Percentiles rank a stretch among this genome's conserved stretches.
Conservation (phyloP, 1,140 invertebrate species). For the Diprion similis region DNA sequence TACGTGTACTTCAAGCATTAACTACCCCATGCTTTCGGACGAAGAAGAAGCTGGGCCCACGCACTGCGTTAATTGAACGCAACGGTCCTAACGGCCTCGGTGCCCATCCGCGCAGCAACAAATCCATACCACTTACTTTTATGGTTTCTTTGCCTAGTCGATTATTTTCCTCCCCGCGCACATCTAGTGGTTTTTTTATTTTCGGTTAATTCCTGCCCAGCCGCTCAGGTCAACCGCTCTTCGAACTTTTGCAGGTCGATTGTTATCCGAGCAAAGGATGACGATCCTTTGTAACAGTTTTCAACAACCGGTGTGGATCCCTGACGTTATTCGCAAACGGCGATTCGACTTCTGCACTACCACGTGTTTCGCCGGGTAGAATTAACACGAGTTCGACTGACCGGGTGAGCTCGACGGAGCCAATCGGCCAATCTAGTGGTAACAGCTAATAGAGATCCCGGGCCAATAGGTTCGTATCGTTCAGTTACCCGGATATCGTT, state of each 20-base stretch:
- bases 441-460: constrained; percentile 7
- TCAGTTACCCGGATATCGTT: constrained; percentile 40
- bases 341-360: not conserved
- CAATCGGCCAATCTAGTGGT: constrained; percentile 7
- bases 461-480: constrained; percentile 30
- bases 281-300: not conserved
- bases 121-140: constrained; percentile 58
- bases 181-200: not conserved
- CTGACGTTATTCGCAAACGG: not conserved
- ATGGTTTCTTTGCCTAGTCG: constrained; percentile 46
- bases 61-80: constrained; percentile 61
- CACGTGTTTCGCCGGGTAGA: not conserved
- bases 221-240: too few species aligned
- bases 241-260: too few species aligned
- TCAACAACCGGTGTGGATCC: not conserved
- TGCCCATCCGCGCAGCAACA: constrained; percentile 33
- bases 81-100: constrained; percentile 52
- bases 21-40: constrained; percentile 44
- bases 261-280: too few species aligned
- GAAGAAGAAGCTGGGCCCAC: constrained; percentile 8
- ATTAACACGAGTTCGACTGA: not conserved
- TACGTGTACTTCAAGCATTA: constrained; percentile 58
- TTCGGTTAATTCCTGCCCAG: not conserved
- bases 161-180: constrained; percentile 27
- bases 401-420: not conserved